These are phyloP conservation scores for Amniataba percoides DNA, from an alignment of 2,797 vertebrate genomes.

Conservation along the genomic window DNA sequence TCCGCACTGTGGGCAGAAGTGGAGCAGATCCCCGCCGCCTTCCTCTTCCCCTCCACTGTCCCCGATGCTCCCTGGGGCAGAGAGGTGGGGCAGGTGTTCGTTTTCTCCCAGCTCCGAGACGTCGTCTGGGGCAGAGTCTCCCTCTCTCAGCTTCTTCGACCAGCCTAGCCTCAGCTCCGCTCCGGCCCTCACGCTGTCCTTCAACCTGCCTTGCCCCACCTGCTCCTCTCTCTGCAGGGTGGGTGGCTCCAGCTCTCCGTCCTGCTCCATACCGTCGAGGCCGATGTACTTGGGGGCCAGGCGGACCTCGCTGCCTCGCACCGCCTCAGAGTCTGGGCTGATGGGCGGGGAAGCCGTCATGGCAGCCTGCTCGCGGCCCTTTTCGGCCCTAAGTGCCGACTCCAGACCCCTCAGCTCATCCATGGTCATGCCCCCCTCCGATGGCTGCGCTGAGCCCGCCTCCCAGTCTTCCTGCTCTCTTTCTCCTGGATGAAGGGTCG, in stretches of 20 bases:
- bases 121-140: slow-evolving; percentile 72
- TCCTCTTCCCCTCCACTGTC: slow-evolving; percentile 81
- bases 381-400: slow-evolving; percentile 82
- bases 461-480: slow-evolving; percentile 78
- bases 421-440: slow-evolving; percentile 78
- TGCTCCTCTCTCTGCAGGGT: slow-evolving; percentile 76
- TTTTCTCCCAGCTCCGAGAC: slow-evolving; percentile 77
- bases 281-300: slow-evolving; percentile 85
- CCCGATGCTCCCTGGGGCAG: slow-evolving; percentile 76
- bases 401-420: slow-evolving; percentile 85
- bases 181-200: slow-evolving; percentile 69
- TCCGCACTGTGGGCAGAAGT: slow-evolving; percentile 86
- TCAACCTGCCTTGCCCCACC: slow-evolving; percentile 49
- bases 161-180: slow-evolving; percentile 81
- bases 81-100: slow-evolving; percentile 82
- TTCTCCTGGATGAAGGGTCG: slow-evolving; percentile 63
- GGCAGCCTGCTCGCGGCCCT: slow-evolving; percentile 76
- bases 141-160: slow-evolving; percentile 81
- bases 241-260: slow-evolving; percentile 74
- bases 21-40: slow-evolving; percentile 75
- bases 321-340: slow-evolving; percentile 44
- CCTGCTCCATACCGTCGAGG: slow-evolving; percentile 87
- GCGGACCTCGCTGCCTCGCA: slow-evolving; percentile 54
- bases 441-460: slow-evolving; percentile 67
- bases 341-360: slow-evolving; percentile 48